Conservation (phyloP, 2,797 vertebrate genomes). For the Spinibarbus caldwelli region DNA sequence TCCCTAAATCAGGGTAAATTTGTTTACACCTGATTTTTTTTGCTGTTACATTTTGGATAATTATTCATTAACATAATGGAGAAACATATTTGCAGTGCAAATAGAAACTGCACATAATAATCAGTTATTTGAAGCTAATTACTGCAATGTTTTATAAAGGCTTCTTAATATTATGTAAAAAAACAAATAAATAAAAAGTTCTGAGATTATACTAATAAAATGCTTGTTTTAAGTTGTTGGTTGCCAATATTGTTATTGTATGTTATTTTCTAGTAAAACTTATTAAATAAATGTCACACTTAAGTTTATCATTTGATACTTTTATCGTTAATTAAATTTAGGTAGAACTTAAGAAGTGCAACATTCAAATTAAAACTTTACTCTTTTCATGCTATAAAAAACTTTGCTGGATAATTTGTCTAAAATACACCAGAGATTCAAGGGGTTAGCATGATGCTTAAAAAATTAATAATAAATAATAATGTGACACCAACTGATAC, state of each 20-base stretch:
- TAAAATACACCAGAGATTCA: background rate
- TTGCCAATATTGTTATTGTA: background rate
- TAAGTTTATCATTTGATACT: no score
- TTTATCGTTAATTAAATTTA: no score
- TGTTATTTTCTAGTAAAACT: background rate
- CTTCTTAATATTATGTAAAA: background rate
- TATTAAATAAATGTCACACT: background rate
- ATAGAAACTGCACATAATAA: background rate
- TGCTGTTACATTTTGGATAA: background rate
- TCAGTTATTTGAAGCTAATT: background rate
- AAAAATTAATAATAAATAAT: no score
- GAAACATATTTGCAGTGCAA: background rate
- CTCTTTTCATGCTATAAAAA: background rate
- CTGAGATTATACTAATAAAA: constrained; percentile 6
- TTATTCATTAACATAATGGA: background rate
- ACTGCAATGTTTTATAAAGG: background rate
- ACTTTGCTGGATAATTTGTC: background rate
- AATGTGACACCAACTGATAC: background rate
- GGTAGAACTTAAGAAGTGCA: background rate
- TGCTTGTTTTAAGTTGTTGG: background rate
- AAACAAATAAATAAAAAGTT: background rate
- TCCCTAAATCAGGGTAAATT: no score
- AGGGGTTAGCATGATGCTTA: background rate
- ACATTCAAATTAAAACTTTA: background rate
- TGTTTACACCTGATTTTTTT: background rate